Evolutionary conservation across 2,888 invertebrate genomes (phyloP), one percentile per base, ranked within the genome.

Genomic region (Dione vanillae): DNA sequence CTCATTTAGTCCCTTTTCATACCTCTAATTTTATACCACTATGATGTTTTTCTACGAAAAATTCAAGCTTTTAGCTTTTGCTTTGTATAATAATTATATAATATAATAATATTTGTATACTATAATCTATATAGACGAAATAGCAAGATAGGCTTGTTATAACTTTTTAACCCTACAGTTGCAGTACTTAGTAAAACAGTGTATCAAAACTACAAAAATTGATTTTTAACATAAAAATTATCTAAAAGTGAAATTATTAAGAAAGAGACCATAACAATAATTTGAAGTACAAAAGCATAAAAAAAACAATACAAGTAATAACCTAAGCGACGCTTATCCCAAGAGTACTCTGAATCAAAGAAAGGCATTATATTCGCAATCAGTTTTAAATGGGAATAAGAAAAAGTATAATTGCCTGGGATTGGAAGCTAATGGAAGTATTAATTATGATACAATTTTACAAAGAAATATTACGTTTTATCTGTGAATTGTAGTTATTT

Each of bases 301-400:
- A 61, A 43, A 27, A 61, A 45, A 61, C 45, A 43, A 61, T 27
- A 45, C 45, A 61, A 64, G 49, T 64, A 64, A 64, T 64, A 40
- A 64, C 64, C 64, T 64, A 64, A 64, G 64, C 49, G 64, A 64
- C 64, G 47, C 64, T 64, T 64, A 49, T 64, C 47, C 64, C 47
- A 16, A 51, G 64, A 49, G 49, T 40, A 51, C 64, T 64, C 49
- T 27, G 45, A 45, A n/a, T 61, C 43, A 64, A 37, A 49, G 40
- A 64, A 37, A 64, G 40, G 64, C 71, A 67, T 71, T 71, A 66
- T 54, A 67, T 64, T 67, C 56, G 67, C 70, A 67, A 64, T 67
- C 62, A 67, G 52, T 67, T 67, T 67, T 71, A 54, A 56, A 56
- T 62, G 61, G 62, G 19, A 71, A 61, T 41, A 20, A 65, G 64